Evolutionary conservation across 2,797 vertebrate genomes (phyloP).

Genomic region (Enteromius thamalakanensis): DNA sequence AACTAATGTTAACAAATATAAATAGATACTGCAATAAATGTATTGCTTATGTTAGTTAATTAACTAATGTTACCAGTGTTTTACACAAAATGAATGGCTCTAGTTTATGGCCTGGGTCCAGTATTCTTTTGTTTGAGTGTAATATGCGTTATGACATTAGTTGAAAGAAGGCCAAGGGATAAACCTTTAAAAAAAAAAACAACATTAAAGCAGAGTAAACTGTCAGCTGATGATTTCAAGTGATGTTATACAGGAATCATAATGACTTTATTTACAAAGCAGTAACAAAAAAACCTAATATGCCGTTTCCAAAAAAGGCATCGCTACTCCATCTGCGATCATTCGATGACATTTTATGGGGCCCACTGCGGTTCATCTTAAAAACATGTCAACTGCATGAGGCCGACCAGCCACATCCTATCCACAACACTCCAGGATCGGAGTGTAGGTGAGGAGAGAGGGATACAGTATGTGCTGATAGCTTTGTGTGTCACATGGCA

Average conservation of each 20-base stretch:
- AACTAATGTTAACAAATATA: no score
- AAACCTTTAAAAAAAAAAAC: neutral
- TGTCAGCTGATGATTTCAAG: neutral
- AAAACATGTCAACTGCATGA: slow-evolving; percentile 31
- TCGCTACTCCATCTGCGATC: slow-evolving; percentile 1
- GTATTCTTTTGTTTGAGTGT: neutral
- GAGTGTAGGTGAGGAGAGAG: slow-evolving; percentile 27
- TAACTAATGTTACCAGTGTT: neutral
- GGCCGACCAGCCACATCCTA: slow-evolving; percentile 3
- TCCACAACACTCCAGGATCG: slow-evolving; percentile 16
- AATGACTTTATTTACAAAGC: slow-evolving; percentile 26
- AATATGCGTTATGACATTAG: neutral
- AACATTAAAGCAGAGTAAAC: slow-evolving; percentile 21
- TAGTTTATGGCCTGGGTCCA: neutral
- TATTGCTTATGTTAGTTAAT: no score
- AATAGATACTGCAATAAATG: no score
- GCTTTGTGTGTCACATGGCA: slow-evolving; percentile 25
- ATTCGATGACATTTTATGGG: slow-evolving; percentile 27
- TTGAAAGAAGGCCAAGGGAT: slow-evolving; percentile 9
- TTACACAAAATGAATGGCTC: neutral
- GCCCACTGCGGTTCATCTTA: slow-evolving; percentile 12
- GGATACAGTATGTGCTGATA: slow-evolving; percentile 18
- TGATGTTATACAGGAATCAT: slow-evolving; percentile 12
- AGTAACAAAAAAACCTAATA: slow-evolving; percentile 18
- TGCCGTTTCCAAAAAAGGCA: neutral